Base-by-base conservation (phyloP, 2,113 vertebrate genomes). In the Leucosticte australis region DNA sequence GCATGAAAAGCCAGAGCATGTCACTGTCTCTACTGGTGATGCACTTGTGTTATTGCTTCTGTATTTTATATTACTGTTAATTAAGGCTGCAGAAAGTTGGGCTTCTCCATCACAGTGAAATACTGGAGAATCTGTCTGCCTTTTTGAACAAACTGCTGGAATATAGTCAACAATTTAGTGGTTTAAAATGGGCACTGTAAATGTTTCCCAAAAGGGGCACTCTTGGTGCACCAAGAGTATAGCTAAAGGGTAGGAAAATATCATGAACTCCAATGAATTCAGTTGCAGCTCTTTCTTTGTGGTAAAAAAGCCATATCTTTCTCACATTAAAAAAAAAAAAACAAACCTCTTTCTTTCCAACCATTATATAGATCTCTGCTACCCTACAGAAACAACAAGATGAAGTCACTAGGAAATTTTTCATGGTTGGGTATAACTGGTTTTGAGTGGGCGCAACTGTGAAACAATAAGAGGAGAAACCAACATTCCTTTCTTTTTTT, bases 1-100 rank as follows among this genome's bases (percentile, higher is more conserved):
- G 41, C 41, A 42, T 92, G 83, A 83, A 95, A 94, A 91, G 83
- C 44, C 79, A 83, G 59, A 56, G 80, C 30, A 27, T 39, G 30
- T 83, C 46, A 73, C 42, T 80, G 28, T 80, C 47, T 69, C 50
- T 57, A 26, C 31, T 60, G 24, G 15, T 67, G 42, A 82, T 70
- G 22, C 30, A 31, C 27, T 76, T 80, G 11, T 50, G 18, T 77
- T 70, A 46, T 7, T 75, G 55, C 60, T 76, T 87, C 89, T 87
- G 65, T 55, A 53, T 81, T 37, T 53, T 46, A 7, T 30, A 78
- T 33, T 12, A 13, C 19, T 37, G 18, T 17, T 73, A 76, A 81
- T 94, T 82, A 83, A 65, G 12, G 33, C 46, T 88, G 27, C 46
- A 65, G 74, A 56, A 91, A 59, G 33, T 15, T 15, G 7, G 73